A percentile compares a stretch with the other conserved stretches of the same genome.
phyloP scores from a whole-genome alignment of 2,113 vertebrate genomes.

The Crypturellus undulatus region DNA sequence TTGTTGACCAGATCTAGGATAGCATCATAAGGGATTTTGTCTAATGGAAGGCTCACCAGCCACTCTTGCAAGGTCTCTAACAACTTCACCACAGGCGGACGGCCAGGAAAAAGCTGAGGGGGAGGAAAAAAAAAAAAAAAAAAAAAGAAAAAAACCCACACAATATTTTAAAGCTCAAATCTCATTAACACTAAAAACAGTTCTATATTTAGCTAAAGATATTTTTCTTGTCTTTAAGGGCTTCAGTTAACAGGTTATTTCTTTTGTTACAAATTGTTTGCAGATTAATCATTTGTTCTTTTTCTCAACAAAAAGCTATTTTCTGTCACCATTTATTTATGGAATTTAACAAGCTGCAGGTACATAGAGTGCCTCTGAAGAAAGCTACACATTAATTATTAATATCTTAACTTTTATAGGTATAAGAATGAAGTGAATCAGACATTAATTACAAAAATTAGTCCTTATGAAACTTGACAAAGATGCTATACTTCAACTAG shows the following conservation, averaged over 20 bases:
- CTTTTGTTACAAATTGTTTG: neutral
- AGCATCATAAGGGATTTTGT: constrained; percentile 91
- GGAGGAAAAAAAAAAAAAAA: neutral
- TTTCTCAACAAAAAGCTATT: neutral
- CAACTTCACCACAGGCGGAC: constrained; percentile 87
- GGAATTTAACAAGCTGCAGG: neutral
- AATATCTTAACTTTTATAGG: neutral
- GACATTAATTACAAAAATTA: neutral
- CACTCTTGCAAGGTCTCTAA: constrained; percentile 94
- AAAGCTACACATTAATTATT: neutral
- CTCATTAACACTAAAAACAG: neutral
- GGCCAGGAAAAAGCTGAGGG: constrained; percentile 89
- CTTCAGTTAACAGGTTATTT: neutral
- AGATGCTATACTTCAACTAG: neutral
- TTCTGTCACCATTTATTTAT: neutral
- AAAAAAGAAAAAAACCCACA: neutral
- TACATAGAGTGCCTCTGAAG: neutral
- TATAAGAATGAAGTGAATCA: neutral
- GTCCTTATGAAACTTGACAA: neutral
- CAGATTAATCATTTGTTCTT: neutral
- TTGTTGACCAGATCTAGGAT: constrained; percentile 96
- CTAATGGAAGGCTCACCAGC: constrained; percentile 91
- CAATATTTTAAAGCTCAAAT: neutral
- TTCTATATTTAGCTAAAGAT: neutral
- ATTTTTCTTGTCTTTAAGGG: neutral